Base-by-base conservation (phyloP, 1,140 invertebrate genomes). In the Pristionchus pacificus region DNA sequence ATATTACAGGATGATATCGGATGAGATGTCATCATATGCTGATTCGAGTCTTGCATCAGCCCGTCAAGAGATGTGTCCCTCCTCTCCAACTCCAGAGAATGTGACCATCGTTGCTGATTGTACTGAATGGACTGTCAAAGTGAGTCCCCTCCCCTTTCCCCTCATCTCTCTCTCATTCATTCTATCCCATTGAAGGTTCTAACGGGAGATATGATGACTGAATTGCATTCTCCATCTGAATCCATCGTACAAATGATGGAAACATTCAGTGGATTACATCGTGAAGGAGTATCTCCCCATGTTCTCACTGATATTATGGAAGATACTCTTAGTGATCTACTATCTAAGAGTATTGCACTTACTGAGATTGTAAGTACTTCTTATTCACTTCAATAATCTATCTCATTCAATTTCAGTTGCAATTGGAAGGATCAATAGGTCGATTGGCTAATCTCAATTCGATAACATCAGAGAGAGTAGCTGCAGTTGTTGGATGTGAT, bases 401-500 rank as follows among this genome's bases (percentile, higher is more conserved):
- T 59, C 73, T 30, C 28, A 71, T 15, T 24, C 69, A 30, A 55
- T 29, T 28, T 30, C 27, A 15, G 15, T 3, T 13, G 57, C 24
- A 69, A 68, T 3, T 24, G n/a, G 19, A 69, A 27, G 19, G n/a
- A n/a, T n/a, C n/a, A n/a, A n/a, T 62, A 57, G 59, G 31, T 10
- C 14, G 77, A 58, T 28, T 25, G 32, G 49, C 3, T 24, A 57
- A 66, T 19, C 29, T 68, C 49, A 55, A 30, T 55, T 55, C 73
- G 2, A 49, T 71, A 25, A 74, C 67, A 6, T 38, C 76, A 60
- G 76, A 80, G 15, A 62, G 68, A n/a, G 79, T 79, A 1, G 76
- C 73, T n/a, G n/a, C 67, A 19, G 65, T 80, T 10, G 64, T 80
- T 1, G 79, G 71, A 28, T 78, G 76, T 57, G 77, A 80, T 62